A percentile compares a stretch with the other conserved stretches of the same genome.
Conservation (phyloP, 1,140 invertebrate species). For the Drosophila ananassae region DNA sequence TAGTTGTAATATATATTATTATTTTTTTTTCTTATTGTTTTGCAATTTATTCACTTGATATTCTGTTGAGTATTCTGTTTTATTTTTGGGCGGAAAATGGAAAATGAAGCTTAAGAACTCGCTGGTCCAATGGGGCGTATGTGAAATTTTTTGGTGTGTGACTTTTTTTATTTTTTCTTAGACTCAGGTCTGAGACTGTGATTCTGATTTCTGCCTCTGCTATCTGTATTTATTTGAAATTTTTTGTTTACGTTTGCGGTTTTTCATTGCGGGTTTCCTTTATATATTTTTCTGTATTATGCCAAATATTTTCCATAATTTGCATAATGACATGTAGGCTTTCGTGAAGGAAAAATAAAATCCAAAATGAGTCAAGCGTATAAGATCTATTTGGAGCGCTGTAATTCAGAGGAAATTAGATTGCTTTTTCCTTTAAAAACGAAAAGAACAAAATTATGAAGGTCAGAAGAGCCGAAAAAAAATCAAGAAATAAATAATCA, state of each 20-base stretch:
- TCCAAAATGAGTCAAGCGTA: conserved; percentile 9
- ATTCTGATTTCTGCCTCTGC: neutral
- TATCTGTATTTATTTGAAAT: conserved; percentile 13
- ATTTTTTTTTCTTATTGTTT: conserved; percentile 9
- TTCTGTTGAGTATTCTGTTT: neutral
- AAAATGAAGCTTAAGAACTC: neutral
- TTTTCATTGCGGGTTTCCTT: neutral
- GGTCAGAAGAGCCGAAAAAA: conserved; percentile 1
- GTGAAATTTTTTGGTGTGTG: conserved; percentile 22
- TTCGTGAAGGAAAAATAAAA: conserved; percentile 2
- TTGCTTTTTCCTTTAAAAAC: neutral
- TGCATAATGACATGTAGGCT: conserved; percentile 33
- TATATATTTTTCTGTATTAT: neutral
- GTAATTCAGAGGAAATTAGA: neutral
- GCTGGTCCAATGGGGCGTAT: conserved; percentile 36
- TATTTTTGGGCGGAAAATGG: neutral
- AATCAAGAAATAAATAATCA: neutral
- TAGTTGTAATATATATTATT: conserved; percentile 10
- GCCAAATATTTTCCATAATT: conserved; percentile 26
- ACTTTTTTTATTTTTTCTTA: neutral
- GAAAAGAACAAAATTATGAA: neutral
- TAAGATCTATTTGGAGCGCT: conserved; percentile 9
- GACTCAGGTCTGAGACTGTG: neutral
- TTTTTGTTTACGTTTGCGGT: conserved; percentile 32
- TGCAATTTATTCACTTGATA: conserved; percentile 7